Conservation (phyloP, 2,888 invertebrate genomes). For the Spodoptera littoralis region DNA sequence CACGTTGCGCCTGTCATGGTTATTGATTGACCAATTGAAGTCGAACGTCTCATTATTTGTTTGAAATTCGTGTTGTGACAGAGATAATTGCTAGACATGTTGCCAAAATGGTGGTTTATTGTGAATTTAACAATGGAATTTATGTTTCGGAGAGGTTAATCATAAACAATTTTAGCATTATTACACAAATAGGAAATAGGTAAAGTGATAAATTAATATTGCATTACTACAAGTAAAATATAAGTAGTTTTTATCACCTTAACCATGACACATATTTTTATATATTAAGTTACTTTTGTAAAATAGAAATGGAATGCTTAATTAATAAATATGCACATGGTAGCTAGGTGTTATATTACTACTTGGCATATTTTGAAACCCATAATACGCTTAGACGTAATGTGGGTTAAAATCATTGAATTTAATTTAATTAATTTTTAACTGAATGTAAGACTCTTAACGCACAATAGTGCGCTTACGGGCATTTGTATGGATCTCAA, state of each 20-base stretch:
- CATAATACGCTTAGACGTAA: not conserved
- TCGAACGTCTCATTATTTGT: slow-evolving; percentile 64
- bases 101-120: slow-evolving; percentile 45
- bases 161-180: slow-evolving; percentile 1
- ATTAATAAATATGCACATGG: too few relatives aligned
- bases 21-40: slow-evolving; percentile 75
- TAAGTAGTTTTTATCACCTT: too few relatives aligned
- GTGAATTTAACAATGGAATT: slow-evolving; percentile 19
- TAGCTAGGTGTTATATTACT: too few relatives aligned
- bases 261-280: too few relatives aligned
- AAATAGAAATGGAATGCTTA: too few relatives aligned
- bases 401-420: slow-evolving; percentile 5
- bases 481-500: slow-evolving; percentile 13
- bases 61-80: slow-evolving; percentile 65
- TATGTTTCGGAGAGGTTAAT: slow-evolving; percentile 8
- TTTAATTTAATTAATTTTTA: slow-evolving; percentile 25
- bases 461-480: slow-evolving; percentile 22
- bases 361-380: too few relatives aligned
- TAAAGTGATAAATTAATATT: slow-evolving; percentile 1
- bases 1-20: slow-evolving; percentile 63
- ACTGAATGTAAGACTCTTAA: slow-evolving; percentile 25
- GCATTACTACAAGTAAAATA: too few relatives aligned
- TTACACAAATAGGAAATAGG: slow-evolving; percentile 23
- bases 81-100: slow-evolving; percentile 61
- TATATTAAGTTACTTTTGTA: too few relatives aligned